A percentile compares a stretch with the other conserved stretches of the same genome.
These are phyloP conservation scores for Phenganax stokvisi DNA, from an alignment of 92 coral and sea anemone genomes.

Conservation along the genomic window DNA sequence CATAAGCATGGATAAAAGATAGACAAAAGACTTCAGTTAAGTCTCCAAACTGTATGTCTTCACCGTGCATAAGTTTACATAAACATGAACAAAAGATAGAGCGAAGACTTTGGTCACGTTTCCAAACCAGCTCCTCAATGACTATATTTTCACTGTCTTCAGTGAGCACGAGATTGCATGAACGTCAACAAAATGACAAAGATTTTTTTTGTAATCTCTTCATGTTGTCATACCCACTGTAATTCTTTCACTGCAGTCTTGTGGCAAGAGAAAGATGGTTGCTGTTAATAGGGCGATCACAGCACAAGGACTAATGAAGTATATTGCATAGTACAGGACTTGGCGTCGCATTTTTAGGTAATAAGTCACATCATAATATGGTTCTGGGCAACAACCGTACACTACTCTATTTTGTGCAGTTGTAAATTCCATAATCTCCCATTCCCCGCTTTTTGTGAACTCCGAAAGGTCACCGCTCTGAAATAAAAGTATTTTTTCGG, in stretches of 20 bases:
- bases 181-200: neutral
- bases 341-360: constrained; percentile 62
- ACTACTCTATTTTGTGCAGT: constrained; percentile 53
- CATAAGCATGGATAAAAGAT: no score
- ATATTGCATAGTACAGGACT: constrained; percentile 79
- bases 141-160: neutral
- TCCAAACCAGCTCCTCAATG: neutral
- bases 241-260: constrained; percentile 91
- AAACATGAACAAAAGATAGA: no score
- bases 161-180: neutral
- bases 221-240: constrained; percentile 71
- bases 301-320: constrained; percentile 79
- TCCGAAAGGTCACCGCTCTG: constrained; percentile 62
- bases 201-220: neutral
- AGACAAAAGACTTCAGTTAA: no score
- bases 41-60: no score
- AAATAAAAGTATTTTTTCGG: neutral
- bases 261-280: constrained; percentile 80
- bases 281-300: constrained; percentile 69
- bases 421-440: constrained; percentile 67
- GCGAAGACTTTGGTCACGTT: neutral
- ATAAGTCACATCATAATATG: constrained; percentile 79
- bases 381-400: constrained; percentile 67
- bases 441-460: constrained; percentile 60
- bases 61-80: no score